Evolutionary conservation across 2,113 vertebrate genomes (phyloP).

Genomic region (Notarius lentiginosus): DNA sequence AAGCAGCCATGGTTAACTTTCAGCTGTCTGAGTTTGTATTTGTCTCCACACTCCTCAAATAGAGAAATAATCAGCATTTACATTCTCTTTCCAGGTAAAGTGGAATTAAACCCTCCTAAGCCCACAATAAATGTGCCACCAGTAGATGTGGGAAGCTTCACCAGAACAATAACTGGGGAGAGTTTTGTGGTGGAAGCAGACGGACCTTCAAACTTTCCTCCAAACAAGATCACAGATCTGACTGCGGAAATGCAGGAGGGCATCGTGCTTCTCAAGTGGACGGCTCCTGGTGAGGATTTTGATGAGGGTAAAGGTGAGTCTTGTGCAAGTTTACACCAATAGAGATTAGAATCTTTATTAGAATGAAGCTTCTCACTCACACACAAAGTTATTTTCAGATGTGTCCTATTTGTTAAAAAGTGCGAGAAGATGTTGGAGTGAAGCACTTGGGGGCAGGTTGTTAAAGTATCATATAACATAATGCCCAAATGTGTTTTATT

Average conservation of each 20-base stretch:
- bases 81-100: constrained; percentile 54
- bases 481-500: too few relatives aligned
- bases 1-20: neutral
- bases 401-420: too few relatives aligned
- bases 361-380: too few relatives aligned
- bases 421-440: too few relatives aligned
- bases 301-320: constrained; percentile 66
- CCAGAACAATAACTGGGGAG: constrained; percentile 59
- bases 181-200: constrained; percentile 53
- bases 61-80: neutral
- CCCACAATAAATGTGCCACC: constrained; percentile 39
- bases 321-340: neutral
- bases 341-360: neutral
- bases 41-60: neutral
- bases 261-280: constrained; percentile 64
- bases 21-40: neutral
- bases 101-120: constrained; percentile 66
- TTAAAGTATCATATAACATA: too few relatives aligned
- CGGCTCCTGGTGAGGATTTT: constrained; percentile 67
- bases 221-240: constrained; percentile 62
- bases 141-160: constrained; percentile 56
- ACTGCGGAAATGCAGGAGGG: constrained; percentile 44
- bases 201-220: constrained; percentile 59
- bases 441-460: too few relatives aligned
- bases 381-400: too few relatives aligned